These are phyloP conservation scores for Zeus faber DNA, from an alignment of 2,113 vertebrate species.

Conservation along the genomic window DNA sequence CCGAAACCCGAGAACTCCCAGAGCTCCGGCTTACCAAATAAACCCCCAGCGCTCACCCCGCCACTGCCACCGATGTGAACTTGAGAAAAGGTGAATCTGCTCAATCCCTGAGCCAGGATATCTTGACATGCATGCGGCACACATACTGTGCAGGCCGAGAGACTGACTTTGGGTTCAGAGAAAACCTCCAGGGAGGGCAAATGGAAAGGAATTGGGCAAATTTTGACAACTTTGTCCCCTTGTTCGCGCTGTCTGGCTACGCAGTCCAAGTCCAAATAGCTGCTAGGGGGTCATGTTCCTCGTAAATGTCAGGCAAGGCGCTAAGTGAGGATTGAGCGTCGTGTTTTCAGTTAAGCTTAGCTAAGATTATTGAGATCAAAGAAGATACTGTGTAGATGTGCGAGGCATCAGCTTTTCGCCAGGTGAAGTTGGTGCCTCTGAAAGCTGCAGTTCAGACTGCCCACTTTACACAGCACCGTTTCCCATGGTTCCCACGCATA, in stretches of 20 bases:
- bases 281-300: conserved; percentile 49
- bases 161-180: not conserved
- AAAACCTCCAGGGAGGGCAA: not conserved
- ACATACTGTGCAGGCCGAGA: conserved; percentile 44
- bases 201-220: conserved; percentile 25
- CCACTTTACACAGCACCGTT: too few species aligned
- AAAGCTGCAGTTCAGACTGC: too few species aligned
- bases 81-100: conserved; percentile 77
- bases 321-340: conserved; percentile 61
- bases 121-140: conserved; percentile 62
- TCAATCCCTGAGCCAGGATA: conserved; percentile 64
- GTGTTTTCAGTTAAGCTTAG: conserved; percentile 52
- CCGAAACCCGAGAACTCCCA: conserved; percentile 73
- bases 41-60: conserved; percentile 56
- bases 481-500: too few species aligned
- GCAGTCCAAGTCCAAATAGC: conserved; percentile 27
- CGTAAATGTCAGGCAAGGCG: conserved; percentile 70
- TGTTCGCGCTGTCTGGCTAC: conserved; percentile 52
- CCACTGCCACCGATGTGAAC: conserved; percentile 71
- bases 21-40: conserved; percentile 69
- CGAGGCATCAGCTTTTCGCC: not conserved
- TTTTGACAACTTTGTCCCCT: conserved; percentile 35
- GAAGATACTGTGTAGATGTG: conserved; percentile 39
- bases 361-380: conserved; percentile 40
- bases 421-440: not conserved